These are phyloP conservation scores for Chlorops oryzae DNA, from an alignment of 1,140 invertebrate species.

Conservation along the genomic window DNA sequence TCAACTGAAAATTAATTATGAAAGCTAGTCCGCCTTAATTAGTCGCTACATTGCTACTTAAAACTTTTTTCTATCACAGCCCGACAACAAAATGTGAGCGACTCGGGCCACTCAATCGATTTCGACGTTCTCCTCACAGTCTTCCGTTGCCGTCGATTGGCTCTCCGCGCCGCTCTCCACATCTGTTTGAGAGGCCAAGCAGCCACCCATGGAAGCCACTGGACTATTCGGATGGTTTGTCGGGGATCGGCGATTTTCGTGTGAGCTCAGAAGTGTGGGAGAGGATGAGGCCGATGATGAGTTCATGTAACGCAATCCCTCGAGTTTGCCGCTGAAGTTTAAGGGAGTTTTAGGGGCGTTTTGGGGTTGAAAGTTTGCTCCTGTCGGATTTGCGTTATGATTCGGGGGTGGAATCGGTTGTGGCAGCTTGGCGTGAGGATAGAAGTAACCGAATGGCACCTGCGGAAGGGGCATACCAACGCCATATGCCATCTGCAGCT, in stretches of 20 bases:
- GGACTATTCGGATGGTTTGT: constrained; percentile 21
- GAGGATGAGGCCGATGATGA: constrained; percentile 39
- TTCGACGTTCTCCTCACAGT: constrained; percentile 43
- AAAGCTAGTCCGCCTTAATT: too few relatives aligned
- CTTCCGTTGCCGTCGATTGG: constrained; percentile 29
- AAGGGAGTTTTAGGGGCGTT: constrained; percentile 5
- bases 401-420: constrained; percentile 41
- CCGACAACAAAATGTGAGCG: too few relatives aligned
- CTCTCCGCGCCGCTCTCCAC: constrained; percentile 33
- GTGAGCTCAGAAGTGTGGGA: constrained; percentile 20
- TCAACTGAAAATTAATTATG: too few relatives aligned
- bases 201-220: background rate
- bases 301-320: constrained; percentile 10
- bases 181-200: background rate
- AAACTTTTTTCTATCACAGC: too few relatives aligned
- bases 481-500: constrained; percentile 44
- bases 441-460: constrained; percentile 46
- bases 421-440: constrained; percentile 39
- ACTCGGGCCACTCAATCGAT: constrained; percentile 37
- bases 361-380: constrained; percentile 4
- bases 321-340: constrained; percentile 5
- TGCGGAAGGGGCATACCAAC: constrained; percentile 36
- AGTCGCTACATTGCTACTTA: too few relatives aligned
- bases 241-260: constrained; percentile 18
- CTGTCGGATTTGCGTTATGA: constrained; percentile 18